These are phyloP conservation scores for Drosophila prosaltans DNA, from an alignment of 1,140 invertebrate genomes.

Conservation along the genomic window DNA sequence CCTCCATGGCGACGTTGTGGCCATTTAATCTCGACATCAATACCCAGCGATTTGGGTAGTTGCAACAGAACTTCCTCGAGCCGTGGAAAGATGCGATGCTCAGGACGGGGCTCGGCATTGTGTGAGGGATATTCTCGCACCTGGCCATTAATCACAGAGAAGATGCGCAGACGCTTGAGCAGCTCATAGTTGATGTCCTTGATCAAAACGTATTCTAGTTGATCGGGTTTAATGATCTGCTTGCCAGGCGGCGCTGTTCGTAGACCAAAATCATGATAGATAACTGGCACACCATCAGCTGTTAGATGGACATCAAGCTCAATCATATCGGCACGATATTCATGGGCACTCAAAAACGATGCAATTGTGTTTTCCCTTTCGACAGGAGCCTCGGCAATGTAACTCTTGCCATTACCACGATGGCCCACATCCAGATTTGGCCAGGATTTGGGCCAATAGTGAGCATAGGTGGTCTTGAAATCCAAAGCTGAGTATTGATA, in stretches of 20 bases:
- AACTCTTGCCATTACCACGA: conserved; percentile 90
- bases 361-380: conserved; percentile 97
- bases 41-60: conserved; percentile 92
- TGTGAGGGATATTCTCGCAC: conserved; percentile 74
- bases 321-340: conserved; percentile 95
- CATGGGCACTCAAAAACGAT: conserved; percentile 93
- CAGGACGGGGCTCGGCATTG: conserved; percentile 84
- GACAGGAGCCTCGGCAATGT: conserved; percentile 87
- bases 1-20: conserved; percentile 93
- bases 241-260: conserved; percentile 92
- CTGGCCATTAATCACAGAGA: conserved; percentile 72
- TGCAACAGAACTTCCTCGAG: conserved; percentile 91
- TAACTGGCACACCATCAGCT: conserved; percentile 95
- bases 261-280: conserved; percentile 98
- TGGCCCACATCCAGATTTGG: conserved; percentile 95
- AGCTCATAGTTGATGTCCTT: conserved; percentile 95
- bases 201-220: conserved; percentile 94
- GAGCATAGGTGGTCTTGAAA: conserved; percentile 91
- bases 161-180: conserved; percentile 91
- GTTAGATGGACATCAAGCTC: conserved; percentile 98
- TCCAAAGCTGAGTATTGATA: conserved; percentile 89
- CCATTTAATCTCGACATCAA: conserved; percentile 98
- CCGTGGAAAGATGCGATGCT: conserved; percentile 96
- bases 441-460: conserved; percentile 93
- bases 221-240: conserved; percentile 87